Evolutionary conservation across 2,113 vertebrate species (phyloP).

Genomic region (Lates calcarifer): DNA sequence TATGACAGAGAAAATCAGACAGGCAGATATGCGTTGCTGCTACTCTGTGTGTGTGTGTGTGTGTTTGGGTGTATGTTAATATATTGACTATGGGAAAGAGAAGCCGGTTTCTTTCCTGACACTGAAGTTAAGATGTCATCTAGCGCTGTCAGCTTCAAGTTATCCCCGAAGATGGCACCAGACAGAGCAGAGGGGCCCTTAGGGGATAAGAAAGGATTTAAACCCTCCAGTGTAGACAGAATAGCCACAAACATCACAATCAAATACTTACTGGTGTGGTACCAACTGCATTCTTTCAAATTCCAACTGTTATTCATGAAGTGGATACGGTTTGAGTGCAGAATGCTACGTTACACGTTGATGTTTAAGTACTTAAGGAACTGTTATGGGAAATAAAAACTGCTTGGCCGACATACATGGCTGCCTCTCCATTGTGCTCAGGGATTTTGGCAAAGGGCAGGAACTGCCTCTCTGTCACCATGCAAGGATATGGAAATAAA

Average conservation of each 20-base stretch:
- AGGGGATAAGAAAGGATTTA: conserved; percentile 45
- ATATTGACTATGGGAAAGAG: conserved; percentile 14
- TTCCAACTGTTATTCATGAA: conserved; percentile 41
- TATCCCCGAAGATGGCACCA: conserved; percentile 73
- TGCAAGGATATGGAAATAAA: conserved; percentile 67
- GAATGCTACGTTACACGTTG: conserved; percentile 14
- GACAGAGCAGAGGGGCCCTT: conserved; percentile 52
- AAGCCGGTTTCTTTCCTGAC: conserved; percentile 38
- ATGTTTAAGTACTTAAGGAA: conserved; percentile 57
- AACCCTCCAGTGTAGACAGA: conserved; percentile 24
- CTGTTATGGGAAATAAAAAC: conserved; percentile 63
- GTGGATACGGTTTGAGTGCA: conserved; percentile 19
- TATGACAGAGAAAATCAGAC: conserved; percentile 55
- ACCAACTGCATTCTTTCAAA: conserved; percentile 32
- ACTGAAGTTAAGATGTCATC: conserved; percentile 60
- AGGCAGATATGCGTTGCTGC: conserved; percentile 30
- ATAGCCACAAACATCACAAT: conserved; percentile 56
- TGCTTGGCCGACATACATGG: conserved; percentile 47
- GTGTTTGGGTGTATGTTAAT: conserved; percentile 41
- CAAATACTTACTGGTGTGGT: conserved; percentile 27
- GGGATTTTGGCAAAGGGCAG: conserved; percentile 48
- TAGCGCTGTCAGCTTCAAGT: conserved; percentile 58
- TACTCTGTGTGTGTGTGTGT: conserved; percentile 28
- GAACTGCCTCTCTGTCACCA: conserved; percentile 61
- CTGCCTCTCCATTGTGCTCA: conserved; percentile 59